Evolutionary conservation across 2,113 vertebrate species (phyloP), one percentile per base, ranked within the genome.

Genomic region (Falco punctatus): DNA sequence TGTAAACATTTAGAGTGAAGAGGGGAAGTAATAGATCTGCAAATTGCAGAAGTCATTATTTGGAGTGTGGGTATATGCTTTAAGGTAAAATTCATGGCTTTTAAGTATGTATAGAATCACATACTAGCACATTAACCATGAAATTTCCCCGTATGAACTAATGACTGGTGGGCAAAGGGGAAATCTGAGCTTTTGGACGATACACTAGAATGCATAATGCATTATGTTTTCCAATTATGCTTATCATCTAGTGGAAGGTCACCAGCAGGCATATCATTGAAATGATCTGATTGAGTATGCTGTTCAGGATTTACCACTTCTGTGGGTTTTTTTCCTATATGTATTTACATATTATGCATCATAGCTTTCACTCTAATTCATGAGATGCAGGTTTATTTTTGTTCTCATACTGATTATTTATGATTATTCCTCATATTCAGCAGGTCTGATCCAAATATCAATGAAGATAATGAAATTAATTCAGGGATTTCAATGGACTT

Each of bases 181-280:
- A 94, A 92, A 92, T 89, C 27, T 79, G 67, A 74, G 80, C 70
- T 94, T 93, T 67, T 91, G 86, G 72, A 61, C 83, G 80, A 8
- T 58, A 70, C 27, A 49, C 59, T n/a, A 80, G 58, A 85, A 96
- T 93, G 58, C 40, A 84, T 85, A 96, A 93, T 94, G 27, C 62
- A 94, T 80, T 88, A 46, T 23, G 70, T 77, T 97, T 90, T 88
- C 80, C 83, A 95, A 13, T 93, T 96, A 92, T 84, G 70, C 58
- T 94, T 95, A 95, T 97, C 94, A 96, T 55, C 81, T 82, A 92
- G 65, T 78, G n/a, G 81, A 97, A 97, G 92, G 93, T 95, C 92
- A 96, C 71, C 38, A 90, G 86, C 65, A 93, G 95, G 10, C 44
- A 62, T 70, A 86, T 84, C 57, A 67, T 46, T 92, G 84, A 96